Percentiles rank a stretch among this genome's conserved stretches.
Conservation (phyloP, 2,113 vertebrate genomes). For the Vireo altiloquus region DNA sequence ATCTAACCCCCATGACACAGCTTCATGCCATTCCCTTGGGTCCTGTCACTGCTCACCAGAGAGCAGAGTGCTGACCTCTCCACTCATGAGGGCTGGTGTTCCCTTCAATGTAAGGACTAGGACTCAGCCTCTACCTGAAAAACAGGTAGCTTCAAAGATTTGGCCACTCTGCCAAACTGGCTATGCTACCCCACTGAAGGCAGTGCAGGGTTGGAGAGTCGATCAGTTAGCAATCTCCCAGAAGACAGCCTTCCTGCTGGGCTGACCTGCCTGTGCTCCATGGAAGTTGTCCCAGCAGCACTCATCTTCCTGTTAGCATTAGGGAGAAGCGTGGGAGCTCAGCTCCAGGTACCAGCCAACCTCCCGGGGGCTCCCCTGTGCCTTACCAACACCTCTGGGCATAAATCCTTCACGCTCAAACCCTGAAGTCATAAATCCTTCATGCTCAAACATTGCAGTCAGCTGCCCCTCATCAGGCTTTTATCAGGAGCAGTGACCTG, state of each 20-base stretch:
- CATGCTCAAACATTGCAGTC: background rate
- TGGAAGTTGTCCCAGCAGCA: background rate
- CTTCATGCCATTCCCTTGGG: background rate
- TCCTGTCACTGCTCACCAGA: background rate
- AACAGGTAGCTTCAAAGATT: background rate
- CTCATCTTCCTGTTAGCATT: background rate
- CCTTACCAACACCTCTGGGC: background rate
- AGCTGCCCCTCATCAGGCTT: background rate
- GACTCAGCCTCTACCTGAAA: background rate
- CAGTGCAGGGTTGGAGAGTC: background rate
- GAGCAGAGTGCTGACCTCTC: background rate
- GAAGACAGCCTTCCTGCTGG: background rate
- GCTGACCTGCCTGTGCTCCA: background rate
- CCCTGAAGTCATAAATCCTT: background rate
- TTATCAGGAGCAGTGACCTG: background rate
- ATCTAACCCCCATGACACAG: background rate
- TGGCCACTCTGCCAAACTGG: background rate
- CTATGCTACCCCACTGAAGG: background rate
- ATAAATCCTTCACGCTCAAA: background rate
- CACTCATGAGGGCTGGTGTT: background rate
- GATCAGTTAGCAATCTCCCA: background rate
- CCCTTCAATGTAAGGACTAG: background rate
- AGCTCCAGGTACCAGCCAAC: background rate
- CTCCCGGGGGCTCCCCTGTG: fast-evolving
- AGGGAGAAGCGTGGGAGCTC: fast-evolving